Percentiles rank a stretch among this genome's conserved stretches.
Conservation (phyloP, 2,888 invertebrate genomes). For the Oscheius onirici region DNA sequence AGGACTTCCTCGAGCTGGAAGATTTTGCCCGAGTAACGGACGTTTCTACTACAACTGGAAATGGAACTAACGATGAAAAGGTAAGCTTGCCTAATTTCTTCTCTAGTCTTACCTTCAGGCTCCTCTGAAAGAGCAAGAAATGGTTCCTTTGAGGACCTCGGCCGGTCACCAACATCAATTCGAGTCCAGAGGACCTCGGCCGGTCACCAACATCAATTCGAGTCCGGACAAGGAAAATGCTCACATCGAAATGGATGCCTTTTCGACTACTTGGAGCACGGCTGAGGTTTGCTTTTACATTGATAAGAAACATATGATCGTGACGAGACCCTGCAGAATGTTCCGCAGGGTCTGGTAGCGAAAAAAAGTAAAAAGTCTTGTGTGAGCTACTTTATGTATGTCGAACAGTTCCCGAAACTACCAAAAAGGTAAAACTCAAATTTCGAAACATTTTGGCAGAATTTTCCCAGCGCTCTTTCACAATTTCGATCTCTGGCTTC, state of each 20-base stretch:
- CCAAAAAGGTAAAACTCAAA: too few relatives aligned
- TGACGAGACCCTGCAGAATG: too few relatives aligned
- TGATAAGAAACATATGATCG: too few relatives aligned
- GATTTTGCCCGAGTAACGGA: slow-evolving; percentile 56
- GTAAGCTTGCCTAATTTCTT: not conserved
- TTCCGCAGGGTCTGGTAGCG: too few relatives aligned
- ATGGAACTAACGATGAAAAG: slow-evolving; percentile 12
- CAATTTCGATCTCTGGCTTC: not conserved
- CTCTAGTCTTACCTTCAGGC: slow-evolving; percentile 3
- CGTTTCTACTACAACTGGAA: not conserved
- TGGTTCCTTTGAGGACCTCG: not conserved
- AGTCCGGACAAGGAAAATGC: slow-evolving; percentile 6
- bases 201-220: slow-evolving; percentile 9
- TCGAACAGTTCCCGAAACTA: too few relatives aligned
- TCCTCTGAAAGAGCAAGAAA: slow-evolving; percentile 12
- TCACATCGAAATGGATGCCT: slow-evolving; percentile 33
- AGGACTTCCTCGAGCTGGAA: slow-evolving; percentile 72
- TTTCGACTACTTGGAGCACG: slow-evolving; percentile 36
- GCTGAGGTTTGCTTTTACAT: slow-evolving; percentile 21
- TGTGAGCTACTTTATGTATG: too few relatives aligned
- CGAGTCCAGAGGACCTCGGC: not conserved
- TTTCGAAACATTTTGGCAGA: too few relatives aligned
- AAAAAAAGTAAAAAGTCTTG: too few relatives aligned
- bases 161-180: slow-evolving; percentile 5
- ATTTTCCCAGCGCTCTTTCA: not conserved